phyloP scores from a whole-genome alignment of 2,113 vertebrate species.

The Theristicus caerulescens region DNA sequence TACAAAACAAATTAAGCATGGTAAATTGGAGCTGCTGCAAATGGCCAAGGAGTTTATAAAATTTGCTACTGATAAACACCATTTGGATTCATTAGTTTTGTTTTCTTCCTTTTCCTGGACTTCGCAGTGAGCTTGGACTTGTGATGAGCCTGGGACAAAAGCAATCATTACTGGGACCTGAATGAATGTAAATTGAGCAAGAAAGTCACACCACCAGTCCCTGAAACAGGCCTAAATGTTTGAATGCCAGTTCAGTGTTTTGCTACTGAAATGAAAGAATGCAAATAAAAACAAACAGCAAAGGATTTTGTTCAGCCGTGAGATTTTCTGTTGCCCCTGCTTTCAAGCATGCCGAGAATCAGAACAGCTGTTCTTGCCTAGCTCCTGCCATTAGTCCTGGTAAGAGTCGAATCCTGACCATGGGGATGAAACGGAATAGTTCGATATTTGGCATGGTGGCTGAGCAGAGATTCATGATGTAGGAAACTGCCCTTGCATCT shows the following conservation, averaged over 20 bases:
- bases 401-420: background rate
- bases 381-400: background rate
- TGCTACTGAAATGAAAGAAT: background rate
- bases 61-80: background rate
- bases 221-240: background rate
- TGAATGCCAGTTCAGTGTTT: background rate
- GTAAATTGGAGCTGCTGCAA: background rate
- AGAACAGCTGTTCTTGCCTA: background rate
- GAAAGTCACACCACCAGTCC: background rate
- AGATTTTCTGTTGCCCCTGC: background rate
- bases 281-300: background rate
- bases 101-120: background rate
- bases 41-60: background rate
- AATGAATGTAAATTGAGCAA: background rate
- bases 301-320: background rate
- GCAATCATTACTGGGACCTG: background rate
- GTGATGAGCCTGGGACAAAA: background rate
- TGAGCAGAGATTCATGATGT: background rate
- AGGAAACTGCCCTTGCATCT: background rate
- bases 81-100: background rate
- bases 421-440: background rate
- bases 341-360: background rate
- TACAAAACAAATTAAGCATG: background rate
- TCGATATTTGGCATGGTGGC: background rate
- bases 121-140: background rate